phyloP scores from a whole-genome alignment of 2,113 vertebrate genomes.

The Myocastor coypus region DNA sequence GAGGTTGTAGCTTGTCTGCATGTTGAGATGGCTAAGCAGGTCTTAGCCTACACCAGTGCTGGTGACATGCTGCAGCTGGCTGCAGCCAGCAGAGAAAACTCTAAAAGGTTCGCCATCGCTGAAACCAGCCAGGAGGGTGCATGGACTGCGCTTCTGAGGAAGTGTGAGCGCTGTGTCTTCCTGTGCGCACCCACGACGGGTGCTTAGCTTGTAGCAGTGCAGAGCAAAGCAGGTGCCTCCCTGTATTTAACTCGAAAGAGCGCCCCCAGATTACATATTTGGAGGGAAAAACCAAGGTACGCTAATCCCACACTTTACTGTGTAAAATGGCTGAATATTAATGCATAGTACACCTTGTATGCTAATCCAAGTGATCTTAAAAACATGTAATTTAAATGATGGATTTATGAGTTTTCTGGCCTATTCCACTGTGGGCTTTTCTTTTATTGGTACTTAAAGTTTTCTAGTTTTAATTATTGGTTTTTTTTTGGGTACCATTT shows the following conservation, averaged over 20 bases:
- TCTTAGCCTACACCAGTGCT: not conserved
- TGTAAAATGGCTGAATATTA: slow-evolving; percentile 38
- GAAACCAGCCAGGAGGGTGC: not conserved
- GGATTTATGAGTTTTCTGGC: slow-evolving; percentile 47
- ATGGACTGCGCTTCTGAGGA: not conserved
- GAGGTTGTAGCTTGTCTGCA: not conserved
- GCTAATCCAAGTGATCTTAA: slow-evolving; percentile 39
- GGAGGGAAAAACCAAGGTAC: slow-evolving; percentile 38
- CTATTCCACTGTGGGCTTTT: not conserved
- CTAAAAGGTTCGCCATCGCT: not conserved
- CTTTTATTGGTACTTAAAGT: slow-evolving; percentile 60
- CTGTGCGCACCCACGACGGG: not conserved
- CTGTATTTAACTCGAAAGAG: slow-evolving; percentile 9
- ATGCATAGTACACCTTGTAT: not conserved
- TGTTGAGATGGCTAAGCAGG: slow-evolving; percentile 26
- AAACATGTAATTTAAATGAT: slow-evolving; percentile 18
- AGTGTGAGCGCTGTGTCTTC: not conserved
- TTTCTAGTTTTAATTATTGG: slow-evolving; percentile 57
- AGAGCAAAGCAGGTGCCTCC: slow-evolving; percentile 21
- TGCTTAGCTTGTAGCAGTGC: not conserved
- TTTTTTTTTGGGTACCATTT: not conserved
- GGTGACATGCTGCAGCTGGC: not conserved
- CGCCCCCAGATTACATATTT: not conserved
- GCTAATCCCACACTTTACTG: slow-evolving; percentile 5
- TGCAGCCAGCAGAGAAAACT: too few relatives aligned